Base-by-base conservation (phyloP, 2,888 invertebrate genomes). In the Fabriciana adippe region DNA sequence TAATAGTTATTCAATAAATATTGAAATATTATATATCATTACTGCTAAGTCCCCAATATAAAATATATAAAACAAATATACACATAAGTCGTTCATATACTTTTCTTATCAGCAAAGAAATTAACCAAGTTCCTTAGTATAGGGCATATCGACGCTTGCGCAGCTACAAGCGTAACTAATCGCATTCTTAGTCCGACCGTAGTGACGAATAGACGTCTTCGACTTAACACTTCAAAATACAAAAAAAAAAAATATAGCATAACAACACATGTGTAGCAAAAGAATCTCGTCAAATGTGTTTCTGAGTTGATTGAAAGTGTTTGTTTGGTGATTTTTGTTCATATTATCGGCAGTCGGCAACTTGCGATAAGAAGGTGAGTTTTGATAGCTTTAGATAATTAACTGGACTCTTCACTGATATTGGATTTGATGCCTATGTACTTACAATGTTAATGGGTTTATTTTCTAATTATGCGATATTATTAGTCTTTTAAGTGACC, bases 311-410 rank as follows among this genome's bases (percentile, higher is more conserved):
- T 18, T 64, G 55, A 21, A 41, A 81, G 88, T 89, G 89, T 87
- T 88, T 83, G 84, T 83, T 82, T 78, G 80, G 88, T 89, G 90
- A 83, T 84, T 73, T 80, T 80, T 81, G 83, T 89, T 86, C 78
- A 82, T 73, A 75, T 78, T 85, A 87, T 87, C 87, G 82, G 78
- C 83, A 79, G 81, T 82, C 83, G 79, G 79, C 85, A 76, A 83
- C 85, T 85, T 82, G 71, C 81, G 92, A 92, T 92, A 92, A 92
- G 76, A 73, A 90, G 92, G 91, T 92, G 89, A 92, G 91, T 82
- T 66, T 74, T 82, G 92, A 92, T 92, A 90, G 87, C 90, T 91
- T 89, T 82, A 82, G 89, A 90, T 90, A 90, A 89, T 89, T 89
- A 87, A 81, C 83, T 79, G 79, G 79, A 79, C 78, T 41, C 35